Percentiles rank a stretch among this genome's conserved stretches.
Conservation (phyloP, 2,797 vertebrate genomes). For the Pogonophryne albipinna region DNA sequence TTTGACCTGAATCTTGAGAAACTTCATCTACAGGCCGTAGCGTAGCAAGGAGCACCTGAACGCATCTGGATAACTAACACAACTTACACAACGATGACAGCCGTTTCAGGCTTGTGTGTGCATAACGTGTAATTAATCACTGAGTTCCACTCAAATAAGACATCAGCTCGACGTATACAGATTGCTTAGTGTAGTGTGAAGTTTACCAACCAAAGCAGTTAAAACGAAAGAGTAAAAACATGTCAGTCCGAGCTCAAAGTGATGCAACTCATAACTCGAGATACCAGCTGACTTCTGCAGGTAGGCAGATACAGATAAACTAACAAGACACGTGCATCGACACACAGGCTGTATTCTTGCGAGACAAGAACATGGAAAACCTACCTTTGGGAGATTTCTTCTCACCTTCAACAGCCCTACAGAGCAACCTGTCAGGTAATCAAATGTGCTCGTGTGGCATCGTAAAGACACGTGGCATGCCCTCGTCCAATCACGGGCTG, state of each 20-base stretch:
- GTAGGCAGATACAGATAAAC: background rate
- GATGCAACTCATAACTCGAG: conserved; percentile 65
- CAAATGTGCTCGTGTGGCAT: conserved; percentile 32
- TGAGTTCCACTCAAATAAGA: background rate
- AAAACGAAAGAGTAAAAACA: conserved; percentile 15
- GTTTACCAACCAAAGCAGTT: background rate
- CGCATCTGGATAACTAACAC: conserved; percentile 1
- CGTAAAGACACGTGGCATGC: conserved; percentile 76
- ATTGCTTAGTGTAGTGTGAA: background rate
- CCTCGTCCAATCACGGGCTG: conserved; percentile 72
- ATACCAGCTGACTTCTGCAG: conserved; percentile 15
- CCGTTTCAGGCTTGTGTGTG: background rate
- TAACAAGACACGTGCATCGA: background rate
- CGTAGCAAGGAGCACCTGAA: conserved; percentile 13
- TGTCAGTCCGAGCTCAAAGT: conserved; percentile 38
- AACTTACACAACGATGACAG: background rate
- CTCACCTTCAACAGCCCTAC: rapidly evolving
- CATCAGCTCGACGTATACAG: background rate
- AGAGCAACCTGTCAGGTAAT: conserved; percentile 37
- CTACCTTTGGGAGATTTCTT: conserved; percentile 39
- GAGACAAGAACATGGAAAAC: background rate
- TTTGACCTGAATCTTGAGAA: conserved; percentile 34
- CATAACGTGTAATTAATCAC: background rate
- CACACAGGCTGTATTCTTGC: background rate
- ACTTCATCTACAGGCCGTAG: conserved; percentile 66